Evolutionary conservation across 2,113 vertebrate genomes (phyloP).

Genomic region (Malaclemys terrapin): DNA sequence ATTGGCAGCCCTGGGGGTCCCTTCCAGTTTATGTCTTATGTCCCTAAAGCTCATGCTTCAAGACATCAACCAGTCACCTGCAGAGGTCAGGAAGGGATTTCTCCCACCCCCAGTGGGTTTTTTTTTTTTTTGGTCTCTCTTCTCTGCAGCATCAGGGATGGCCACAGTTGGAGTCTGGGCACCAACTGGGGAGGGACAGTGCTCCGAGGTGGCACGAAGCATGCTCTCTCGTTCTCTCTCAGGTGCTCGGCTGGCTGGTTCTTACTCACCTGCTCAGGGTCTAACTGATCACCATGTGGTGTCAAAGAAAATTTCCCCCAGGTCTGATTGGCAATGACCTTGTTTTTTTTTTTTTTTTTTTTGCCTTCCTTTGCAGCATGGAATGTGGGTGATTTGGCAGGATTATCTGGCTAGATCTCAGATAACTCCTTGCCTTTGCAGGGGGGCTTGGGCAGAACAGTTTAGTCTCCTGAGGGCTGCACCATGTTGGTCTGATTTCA

Average conservation of each 20-base stretch:
- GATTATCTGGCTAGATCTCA: not conserved
- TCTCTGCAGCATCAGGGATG: not conserved
- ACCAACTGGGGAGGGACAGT: not conserved
- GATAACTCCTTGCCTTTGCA: not conserved
- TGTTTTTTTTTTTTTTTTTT: no score
- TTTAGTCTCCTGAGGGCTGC: not conserved
- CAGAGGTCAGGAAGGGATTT: not conserved
- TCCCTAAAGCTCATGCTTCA: not conserved
- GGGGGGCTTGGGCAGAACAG: not conserved
- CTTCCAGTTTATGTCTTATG: not conserved
- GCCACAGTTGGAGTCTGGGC: not conserved
- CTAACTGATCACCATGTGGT: not conserved
- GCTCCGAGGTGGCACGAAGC: not conserved
- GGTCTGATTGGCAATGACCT: not conserved
- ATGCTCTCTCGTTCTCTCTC: not conserved
- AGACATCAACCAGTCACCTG: not conserved
- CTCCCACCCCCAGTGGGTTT: no score
- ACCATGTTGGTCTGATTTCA: not conserved
- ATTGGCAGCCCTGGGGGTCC: not conserved
- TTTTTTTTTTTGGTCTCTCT: not conserved
- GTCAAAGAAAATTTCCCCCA: not conserved
- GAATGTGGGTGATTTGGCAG: not conserved
- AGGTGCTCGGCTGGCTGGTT: not conserved
- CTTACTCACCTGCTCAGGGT: not conserved
- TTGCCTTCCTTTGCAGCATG: not conserved